Evolutionary conservation across 2,888 invertebrate genomes (phyloP), one percentile per base, ranked within the genome.

Genomic region (Acronicta aceris): DNA sequence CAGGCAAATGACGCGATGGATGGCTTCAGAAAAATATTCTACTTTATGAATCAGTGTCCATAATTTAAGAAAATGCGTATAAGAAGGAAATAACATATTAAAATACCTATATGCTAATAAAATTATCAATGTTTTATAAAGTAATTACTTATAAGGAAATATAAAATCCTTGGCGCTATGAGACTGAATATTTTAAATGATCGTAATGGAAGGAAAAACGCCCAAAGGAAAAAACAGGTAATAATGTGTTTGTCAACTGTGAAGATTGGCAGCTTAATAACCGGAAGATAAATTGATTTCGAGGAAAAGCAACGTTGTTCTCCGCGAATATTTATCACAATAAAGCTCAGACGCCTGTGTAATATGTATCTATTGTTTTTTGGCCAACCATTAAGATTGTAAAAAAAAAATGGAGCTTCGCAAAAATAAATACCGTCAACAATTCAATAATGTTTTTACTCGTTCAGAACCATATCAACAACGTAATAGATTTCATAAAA

Each of bases 231-330:
- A 50, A 52, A 54, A n/a, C 43, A 30, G 59, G 36, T 54, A 52
- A 59, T 71, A 65, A 60, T 61, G 42, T 61, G 48, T 73, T 58
- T 71, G 71, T 72, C 73, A 76, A 59, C 42, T 53, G 55, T 40
- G 61, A 67, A 65, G 79, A 78, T 75, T 78, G 74, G 66, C 74
- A 75, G 78, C 58, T 71, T 66, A 65, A 78, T 74, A 78, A 71
- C 57, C 45, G 49, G 45, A 63, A 65, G 79, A 75, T 75, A 78
- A 71, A 74, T 74, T 65, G 71, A 60, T 66, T 65, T 75, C 41
- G 25, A 48, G 36, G 45, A 54, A 16, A 57, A 61, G 49, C 68
- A 47, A 25, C 25, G 25, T 13, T 54, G n/a, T 57, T 38, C 51
- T 38, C 40, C 40, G 9, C 40, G 52, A 56, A 62, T 66, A 59